A percentile compares a stretch with the other conserved stretches of the same genome.
Evolutionary conservation across 2,113 vertebrate species (phyloP).

Genomic region (Platysternon megacephalum): DNA sequence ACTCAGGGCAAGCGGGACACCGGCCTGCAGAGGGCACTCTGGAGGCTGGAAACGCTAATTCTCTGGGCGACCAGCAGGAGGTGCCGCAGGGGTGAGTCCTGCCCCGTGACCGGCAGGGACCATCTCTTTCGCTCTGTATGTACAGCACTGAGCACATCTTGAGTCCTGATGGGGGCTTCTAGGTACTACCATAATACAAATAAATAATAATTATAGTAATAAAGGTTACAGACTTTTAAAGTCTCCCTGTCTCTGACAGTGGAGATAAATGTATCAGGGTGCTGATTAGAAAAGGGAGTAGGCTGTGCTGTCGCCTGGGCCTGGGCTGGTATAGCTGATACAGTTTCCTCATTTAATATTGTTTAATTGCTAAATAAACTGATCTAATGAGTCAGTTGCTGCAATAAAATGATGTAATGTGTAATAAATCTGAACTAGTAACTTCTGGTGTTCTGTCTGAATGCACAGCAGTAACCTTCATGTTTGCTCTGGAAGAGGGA

Average conservation of each 20-base stretch:
- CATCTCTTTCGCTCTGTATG: not conserved
- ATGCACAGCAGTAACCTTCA: constrained; percentile 51
- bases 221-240: not conserved
- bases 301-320: constrained; percentile 18
- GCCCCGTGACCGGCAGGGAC: not conserved
- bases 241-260: constrained; percentile 18
- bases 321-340: constrained; percentile 31
- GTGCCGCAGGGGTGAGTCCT: too few relatives aligned
- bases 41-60: too few relatives aligned
- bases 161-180: not conserved
- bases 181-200: not conserved
- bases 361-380: constrained; percentile 74
- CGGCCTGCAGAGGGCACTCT: too few relatives aligned
- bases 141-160: not conserved
- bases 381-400: constrained; percentile 70
- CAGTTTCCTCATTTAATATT: constrained; percentile 46
- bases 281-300: constrained; percentile 63
- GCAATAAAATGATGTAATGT: constrained; percentile 73
- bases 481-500: constrained; percentile 53
- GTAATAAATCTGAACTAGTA: constrained; percentile 70
- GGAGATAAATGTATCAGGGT: constrained; percentile 49
- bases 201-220: not conserved
- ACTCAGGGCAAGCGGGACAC: too few relatives aligned
- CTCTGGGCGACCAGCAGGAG: too few relatives aligned
- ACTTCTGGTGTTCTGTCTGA: constrained; percentile 70